A percentile compares a stretch with the other conserved stretches of the same genome.
These are phyloP conservation scores for Taxidea taxus DNA, from an alignment of 2,113 vertebrate species.

Conservation along the genomic window DNA sequence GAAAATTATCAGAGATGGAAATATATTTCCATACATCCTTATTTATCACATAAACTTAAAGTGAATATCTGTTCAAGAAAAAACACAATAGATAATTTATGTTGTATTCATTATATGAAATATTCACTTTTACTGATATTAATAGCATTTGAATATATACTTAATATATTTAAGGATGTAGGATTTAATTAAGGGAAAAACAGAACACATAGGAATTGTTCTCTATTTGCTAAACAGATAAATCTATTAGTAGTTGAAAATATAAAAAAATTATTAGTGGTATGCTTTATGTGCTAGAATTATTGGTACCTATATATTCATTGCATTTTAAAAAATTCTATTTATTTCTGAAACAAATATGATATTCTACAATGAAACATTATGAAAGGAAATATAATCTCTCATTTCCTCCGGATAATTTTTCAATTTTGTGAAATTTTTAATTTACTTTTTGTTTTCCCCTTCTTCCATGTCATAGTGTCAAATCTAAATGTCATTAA, in stretches of 20 bases:
- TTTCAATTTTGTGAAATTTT: background rate
- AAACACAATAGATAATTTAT: background rate
- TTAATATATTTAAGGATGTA: background rate
- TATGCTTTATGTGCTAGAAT: accelerated
- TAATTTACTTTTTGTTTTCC: background rate
- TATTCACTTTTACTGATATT: background rate
- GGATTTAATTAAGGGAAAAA: background rate
- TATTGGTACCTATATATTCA: background rate
- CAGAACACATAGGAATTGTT: background rate
- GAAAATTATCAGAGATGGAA: background rate
- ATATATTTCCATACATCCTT: background rate
- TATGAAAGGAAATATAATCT: background rate
- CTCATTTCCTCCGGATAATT: background rate
- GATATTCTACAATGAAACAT: background rate
- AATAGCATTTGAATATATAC: background rate
- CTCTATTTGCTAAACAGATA: background rate
- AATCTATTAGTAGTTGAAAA: background rate
- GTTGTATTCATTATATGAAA: background rate
- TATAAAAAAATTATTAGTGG: background rate
- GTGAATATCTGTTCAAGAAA: background rate
- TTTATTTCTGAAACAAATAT: background rate
- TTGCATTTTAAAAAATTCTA: background rate
- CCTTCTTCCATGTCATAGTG: background rate
- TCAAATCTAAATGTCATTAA: background rate
- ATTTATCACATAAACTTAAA: background rate